Evolutionary conservation across 2,113 vertebrate genomes (phyloP), one percentile per base, ranked within the genome.

Genomic region (Alethe castanea): DNA sequence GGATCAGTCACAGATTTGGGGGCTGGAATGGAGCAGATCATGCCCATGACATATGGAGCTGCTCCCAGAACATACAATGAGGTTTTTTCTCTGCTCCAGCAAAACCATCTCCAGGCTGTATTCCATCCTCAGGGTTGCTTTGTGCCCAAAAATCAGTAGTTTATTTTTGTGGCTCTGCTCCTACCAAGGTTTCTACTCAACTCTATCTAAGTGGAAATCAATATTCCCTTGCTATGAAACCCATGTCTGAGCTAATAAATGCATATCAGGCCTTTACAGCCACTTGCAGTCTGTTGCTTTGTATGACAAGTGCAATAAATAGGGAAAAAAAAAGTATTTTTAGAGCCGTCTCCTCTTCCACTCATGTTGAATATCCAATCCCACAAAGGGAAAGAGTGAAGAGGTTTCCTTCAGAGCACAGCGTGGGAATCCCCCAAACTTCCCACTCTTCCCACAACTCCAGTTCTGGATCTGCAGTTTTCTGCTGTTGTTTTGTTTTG

Each of bases 251-350:
- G 60, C n/a, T 87, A 81, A 66, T 66, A 91, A 84, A 78, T 62
- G 44, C 19, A 5, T 14, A 66, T 70, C 28, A 93, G 11, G 28
- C 45, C 57, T 61, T 87, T 77, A 69, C 29, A 81, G 56, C 38
- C 38, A 26, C 59, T 91, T n/a, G 42, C 81, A 74, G 50, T 52
- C 81, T 86, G 50, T 28, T 70, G 65, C 28, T n/a, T 90, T 90
- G 78, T 50, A 78, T 59, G 25, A 47, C 17, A 64, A 59, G 14
- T 23, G 25, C 16, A 81, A 93, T 61, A 91, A 86, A 70, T 14
- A 61, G 48, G 52, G 8, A 12, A 0, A 25, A 28, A 47, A 59
- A 71, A 31, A 29, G 20, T 35, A 29, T 31, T 84, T 80, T 76
- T 33, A 25, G 67, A 67, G 44, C 2, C 2, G 45, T 56, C 22